These are phyloP conservation scores for Seladonia tumulorum DNA, from an alignment of 2,888 invertebrate genomes.

Conservation along the genomic window DNA sequence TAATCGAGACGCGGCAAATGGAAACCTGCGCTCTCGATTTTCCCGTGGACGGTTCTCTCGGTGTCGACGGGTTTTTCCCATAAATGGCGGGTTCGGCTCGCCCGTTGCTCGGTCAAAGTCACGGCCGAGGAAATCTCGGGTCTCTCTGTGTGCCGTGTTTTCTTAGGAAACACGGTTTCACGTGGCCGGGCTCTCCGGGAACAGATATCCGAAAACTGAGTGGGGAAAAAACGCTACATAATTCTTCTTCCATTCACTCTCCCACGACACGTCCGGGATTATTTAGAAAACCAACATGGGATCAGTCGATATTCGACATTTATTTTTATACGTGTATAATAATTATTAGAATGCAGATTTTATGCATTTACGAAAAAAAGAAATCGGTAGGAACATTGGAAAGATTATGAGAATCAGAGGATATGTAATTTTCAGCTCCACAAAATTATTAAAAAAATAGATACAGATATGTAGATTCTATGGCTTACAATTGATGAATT, in stretches of 20 bases:
- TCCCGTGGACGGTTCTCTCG: conserved; percentile 36
- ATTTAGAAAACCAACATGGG: neutral
- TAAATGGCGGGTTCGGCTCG: conserved; percentile 46
- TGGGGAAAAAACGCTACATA: neutral
- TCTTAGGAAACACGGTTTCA: conserved; percentile 66
- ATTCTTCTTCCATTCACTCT: neutral
- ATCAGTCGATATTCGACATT: neutral
- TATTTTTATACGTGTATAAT: neutral
- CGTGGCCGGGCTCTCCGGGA: conserved; percentile 32
- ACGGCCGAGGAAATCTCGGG: conserved; percentile 51
- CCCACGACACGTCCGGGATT: neutral
- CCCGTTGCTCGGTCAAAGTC: conserved; percentile 71
- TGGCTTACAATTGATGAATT: no score
- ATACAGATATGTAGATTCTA: no score
- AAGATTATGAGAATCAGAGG: no score
- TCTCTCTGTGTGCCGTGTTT: conserved; percentile 54
- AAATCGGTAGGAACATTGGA: no score
- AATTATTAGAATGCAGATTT: no score
- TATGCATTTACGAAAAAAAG: no score
- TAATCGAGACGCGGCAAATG: conserved; percentile 43
- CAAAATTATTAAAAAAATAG: no score
- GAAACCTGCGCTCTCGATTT: conserved; percentile 56
- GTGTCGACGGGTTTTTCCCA: conserved; percentile 51
- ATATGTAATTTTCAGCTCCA: no score
- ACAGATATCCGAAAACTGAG: conserved; percentile 10